phyloP scores from a whole-genome alignment of 2,113 vertebrate species.

The Myotis davidii region DNA sequence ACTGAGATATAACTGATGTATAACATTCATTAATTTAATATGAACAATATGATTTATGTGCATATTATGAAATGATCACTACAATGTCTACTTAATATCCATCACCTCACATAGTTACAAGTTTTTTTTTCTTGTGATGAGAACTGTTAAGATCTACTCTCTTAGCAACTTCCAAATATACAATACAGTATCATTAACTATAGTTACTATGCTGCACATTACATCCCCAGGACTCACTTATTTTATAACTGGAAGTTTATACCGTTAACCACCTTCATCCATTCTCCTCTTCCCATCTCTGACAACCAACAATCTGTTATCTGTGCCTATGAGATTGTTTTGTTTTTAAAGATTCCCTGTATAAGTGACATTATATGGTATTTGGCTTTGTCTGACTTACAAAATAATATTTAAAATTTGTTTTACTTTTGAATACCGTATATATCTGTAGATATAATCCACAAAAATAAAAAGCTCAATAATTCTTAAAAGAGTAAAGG shows the following conservation, averaged over 20 bases:
- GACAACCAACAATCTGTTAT: neutral
- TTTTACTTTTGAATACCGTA: constrained; percentile 25
- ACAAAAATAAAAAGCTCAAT: neutral
- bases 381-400: neutral
- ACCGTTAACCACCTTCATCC: neutral
- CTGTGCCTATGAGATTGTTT: neutral
- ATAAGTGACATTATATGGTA: neutral
- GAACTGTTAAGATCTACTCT: neutral
- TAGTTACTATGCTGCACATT: neutral
- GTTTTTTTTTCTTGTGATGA: neutral
- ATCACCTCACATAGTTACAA: neutral
- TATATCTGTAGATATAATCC: neutral
- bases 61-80: neutral
- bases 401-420: neutral
- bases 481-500: neutral
- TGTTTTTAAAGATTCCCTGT: neutral
- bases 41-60: neutral
- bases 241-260: neutral
- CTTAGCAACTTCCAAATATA: neutral
- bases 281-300: neutral
- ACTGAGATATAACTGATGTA: neutral
- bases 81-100: neutral
- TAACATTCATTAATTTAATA: neutral
- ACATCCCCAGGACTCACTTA: neutral
- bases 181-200: neutral